These are phyloP conservation scores for Ibidorhyncha struthersii DNA, from an alignment of 2,113 vertebrate species.

Conservation along the genomic window DNA sequence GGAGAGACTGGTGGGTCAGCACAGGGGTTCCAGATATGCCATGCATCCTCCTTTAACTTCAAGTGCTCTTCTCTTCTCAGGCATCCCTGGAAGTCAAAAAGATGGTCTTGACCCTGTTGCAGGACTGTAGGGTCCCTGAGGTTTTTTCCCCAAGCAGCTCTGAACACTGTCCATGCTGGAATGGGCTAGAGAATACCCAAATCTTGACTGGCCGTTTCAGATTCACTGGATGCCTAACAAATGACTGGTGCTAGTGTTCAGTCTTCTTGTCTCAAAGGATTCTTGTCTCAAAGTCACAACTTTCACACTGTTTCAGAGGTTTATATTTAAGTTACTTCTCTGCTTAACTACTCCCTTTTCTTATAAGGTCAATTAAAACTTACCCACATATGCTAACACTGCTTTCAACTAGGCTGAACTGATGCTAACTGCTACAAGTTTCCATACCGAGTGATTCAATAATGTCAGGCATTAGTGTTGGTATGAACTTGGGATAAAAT, in stretches of 20 bases:
- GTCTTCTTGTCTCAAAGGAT: neutral
- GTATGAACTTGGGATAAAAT: neutral
- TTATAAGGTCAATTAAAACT: neutral
- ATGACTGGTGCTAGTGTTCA: neutral
- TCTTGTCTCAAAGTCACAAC: neutral
- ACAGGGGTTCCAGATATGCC: neutral
- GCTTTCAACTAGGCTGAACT: neutral
- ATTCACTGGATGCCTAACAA: neutral
- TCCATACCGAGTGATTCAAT: neutral
- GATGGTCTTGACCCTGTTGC: neutral
- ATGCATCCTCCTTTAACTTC: neutral
- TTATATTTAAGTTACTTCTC: neutral
- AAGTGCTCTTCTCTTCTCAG: neutral
- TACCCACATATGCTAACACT: neutral
- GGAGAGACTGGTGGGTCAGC: neutral
- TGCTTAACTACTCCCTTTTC: neutral
- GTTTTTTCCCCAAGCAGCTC: neutral
- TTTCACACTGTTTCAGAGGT: neutral
- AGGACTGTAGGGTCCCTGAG: neutral
- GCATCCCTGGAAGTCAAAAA: neutral
- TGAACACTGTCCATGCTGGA: neutral
- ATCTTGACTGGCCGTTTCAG: neutral
- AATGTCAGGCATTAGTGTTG: neutral
- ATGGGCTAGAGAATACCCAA: neutral
- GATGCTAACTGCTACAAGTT: neutral